These are phyloP conservation scores for Danio choprae DNA, from an alignment of 2,797 vertebrate genomes.

Conservation along the genomic window DNA sequence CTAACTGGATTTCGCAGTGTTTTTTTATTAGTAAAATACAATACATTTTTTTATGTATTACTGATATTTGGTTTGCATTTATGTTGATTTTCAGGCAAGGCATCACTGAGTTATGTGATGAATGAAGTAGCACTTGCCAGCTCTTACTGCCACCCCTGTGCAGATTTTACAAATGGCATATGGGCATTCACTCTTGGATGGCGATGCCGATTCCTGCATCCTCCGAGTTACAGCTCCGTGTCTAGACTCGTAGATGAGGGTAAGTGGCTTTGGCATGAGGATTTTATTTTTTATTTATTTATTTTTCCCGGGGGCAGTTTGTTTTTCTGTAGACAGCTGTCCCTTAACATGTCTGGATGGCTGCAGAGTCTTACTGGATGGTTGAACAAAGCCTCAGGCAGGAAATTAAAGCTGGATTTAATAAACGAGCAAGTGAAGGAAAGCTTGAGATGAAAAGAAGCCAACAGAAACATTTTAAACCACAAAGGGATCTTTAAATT, in stretches of 20 bases:
- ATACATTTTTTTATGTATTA: too few relatives aligned
- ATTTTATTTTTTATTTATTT: not conserved
- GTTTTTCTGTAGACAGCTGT: slow-evolving; percentile 45
- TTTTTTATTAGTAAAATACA: slow-evolving; percentile 3
- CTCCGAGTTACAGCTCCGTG: slow-evolving; percentile 15
- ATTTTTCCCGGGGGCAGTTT: slow-evolving; percentile 39
- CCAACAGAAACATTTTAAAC: slow-evolving; percentile 25
- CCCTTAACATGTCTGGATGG: slow-evolving; percentile 39
- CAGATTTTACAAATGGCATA: slow-evolving; percentile 2
- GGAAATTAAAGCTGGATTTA: slow-evolving; percentile 33
- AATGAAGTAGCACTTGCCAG: not conserved
- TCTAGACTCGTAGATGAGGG: slow-evolving; percentile 41
- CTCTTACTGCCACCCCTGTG: slow-evolving; percentile 2
- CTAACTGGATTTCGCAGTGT: not conserved
- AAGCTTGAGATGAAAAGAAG: slow-evolving; percentile 19
- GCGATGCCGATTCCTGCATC: not conserved
- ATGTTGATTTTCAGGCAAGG: not conserved
- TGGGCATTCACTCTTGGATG: slow-evolving; percentile 29
- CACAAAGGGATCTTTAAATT: slow-evolving; percentile 24
- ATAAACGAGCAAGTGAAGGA: slow-evolving; percentile 20
- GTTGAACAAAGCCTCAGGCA: slow-evolving; percentile 39
- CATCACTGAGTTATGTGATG: not conserved
- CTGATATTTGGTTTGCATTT: not conserved
- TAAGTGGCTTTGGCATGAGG: slow-evolving; percentile 41
- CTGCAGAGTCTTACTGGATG: slow-evolving; percentile 35